Percentiles rank a stretch among this genome's conserved stretches.
Evolutionary conservation across 1,140 invertebrate genomes (phyloP).

Genomic region (Saccostrea glomerata): DNA sequence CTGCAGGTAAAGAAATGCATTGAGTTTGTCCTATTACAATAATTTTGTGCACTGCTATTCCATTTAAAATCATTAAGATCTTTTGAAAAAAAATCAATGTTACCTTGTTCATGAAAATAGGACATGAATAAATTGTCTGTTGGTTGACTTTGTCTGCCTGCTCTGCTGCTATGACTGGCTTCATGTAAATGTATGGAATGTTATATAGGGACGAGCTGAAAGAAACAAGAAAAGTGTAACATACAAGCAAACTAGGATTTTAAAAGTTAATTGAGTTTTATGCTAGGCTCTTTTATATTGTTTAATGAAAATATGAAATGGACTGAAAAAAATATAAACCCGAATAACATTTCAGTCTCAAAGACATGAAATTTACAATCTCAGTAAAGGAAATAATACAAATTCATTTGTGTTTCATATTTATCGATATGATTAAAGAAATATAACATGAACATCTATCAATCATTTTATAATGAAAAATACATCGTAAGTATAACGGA

Average conservation of each 20-base stretch:
- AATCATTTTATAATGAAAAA: no score
- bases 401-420: no score
- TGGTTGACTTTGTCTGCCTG: slow-evolving; percentile 54
- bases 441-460: no score
- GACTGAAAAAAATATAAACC: no score
- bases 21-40: not conserved
- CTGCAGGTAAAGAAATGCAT: not conserved
- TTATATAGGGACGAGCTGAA: slow-evolving; percentile 56
- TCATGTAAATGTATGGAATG: slow-evolving; percentile 62
- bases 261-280: no score
- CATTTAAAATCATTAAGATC: not conserved
- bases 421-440: no score
- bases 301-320: no score
- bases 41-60: not conserved
- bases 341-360: no score
- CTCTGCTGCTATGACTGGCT: slow-evolving; percentile 54
- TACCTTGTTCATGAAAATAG: slow-evolving; percentile 77
- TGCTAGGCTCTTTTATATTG: no score
- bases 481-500: no score
- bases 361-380: no score
- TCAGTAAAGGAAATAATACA: no score
- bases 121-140: slow-evolving; percentile 66
- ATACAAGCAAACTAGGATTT: not conserved
- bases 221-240: slow-evolving; percentile 25
- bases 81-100: slow-evolving; percentile 25